These are phyloP conservation scores for Pandemis corylana DNA, from an alignment of 2,888 invertebrate genomes.

Conservation along the genomic window DNA sequence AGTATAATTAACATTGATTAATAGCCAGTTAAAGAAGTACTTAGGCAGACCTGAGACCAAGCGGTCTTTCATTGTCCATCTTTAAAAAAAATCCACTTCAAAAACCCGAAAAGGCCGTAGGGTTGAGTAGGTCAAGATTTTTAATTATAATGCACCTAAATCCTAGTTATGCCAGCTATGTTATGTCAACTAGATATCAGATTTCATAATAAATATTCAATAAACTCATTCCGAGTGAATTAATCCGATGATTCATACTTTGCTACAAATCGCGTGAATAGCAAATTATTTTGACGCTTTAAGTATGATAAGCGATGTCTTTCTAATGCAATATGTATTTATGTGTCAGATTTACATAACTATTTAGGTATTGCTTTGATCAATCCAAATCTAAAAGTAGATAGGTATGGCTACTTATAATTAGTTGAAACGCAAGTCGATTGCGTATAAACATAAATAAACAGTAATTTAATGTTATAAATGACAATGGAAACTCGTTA, in stretches of 20 bases:
- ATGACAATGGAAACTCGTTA: slow-evolving; percentile 8
- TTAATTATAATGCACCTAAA: background rate
- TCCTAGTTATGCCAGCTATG: slow-evolving; percentile 7
- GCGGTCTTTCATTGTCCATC: background rate
- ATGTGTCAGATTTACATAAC: slow-evolving; percentile 23
- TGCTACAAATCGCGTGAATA: slow-evolving; percentile 25
- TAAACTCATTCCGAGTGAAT: slow-evolving; percentile 42
- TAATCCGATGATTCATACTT: slow-evolving; percentile 42
- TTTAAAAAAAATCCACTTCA: background rate
- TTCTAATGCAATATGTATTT: slow-evolving; percentile 27
- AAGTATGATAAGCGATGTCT: slow-evolving; percentile 27
- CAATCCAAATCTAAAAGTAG: slow-evolving; percentile 23
- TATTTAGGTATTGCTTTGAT: slow-evolving; percentile 26
- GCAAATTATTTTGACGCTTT: slow-evolving; percentile 18
- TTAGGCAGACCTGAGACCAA: no score
- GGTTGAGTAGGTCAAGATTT: background rate
- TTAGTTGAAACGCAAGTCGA: slow-evolving; percentile 6
- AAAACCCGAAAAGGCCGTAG: background rate
- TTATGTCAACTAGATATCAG: slow-evolving; percentile 29
- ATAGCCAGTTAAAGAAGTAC: no score
- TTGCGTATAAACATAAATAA: background rate
- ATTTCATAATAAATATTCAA: slow-evolving; percentile 35
- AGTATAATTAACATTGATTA: no score
- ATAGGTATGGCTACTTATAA: background rate
- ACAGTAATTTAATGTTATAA: slow-evolving; percentile 4